Conservation (phyloP, 2,888 invertebrate genomes). For the Dendrolimus houi region DNA sequence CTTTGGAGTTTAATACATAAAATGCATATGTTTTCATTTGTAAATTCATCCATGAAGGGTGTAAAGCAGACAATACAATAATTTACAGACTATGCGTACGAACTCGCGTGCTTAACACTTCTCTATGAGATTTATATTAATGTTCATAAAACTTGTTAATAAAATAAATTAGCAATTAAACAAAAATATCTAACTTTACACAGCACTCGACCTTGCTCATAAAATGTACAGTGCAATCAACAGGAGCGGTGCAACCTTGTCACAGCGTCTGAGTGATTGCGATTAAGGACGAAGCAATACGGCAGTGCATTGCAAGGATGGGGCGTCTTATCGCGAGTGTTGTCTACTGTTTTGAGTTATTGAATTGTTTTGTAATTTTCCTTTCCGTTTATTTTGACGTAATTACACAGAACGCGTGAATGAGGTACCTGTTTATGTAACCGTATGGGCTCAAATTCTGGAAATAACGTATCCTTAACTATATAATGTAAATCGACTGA, state of each 20-base stretch:
- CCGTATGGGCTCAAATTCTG: too few relatives aligned
- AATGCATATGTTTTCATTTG: too few relatives aligned
- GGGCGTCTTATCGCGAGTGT: conserved; percentile 22
- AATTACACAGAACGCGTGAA: background rate
- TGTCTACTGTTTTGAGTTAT: conserved; percentile 1
- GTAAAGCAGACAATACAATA: too few relatives aligned
- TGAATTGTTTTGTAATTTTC: conserved; percentile 12
- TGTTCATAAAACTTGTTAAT: too few relatives aligned
- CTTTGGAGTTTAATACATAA: too few relatives aligned
- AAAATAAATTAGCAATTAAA: background rate
- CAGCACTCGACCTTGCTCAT: conserved; percentile 16
- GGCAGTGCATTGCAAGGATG: conserved; percentile 17
- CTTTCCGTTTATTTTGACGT: background rate
- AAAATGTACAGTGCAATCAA: conserved; percentile 17
- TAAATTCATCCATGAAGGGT: too few relatives aligned
- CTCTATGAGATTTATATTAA: too few relatives aligned
- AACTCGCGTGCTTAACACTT: too few relatives aligned
- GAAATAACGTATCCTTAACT: too few relatives aligned
- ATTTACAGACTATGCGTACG: too few relatives aligned
- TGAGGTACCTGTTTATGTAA: background rate
- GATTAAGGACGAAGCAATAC: conserved; percentile 38
- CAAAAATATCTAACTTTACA: conserved; percentile 12
- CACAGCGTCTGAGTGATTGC: conserved; percentile 34
- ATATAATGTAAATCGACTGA: too few relatives aligned
- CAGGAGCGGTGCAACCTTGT: conserved; percentile 39